These are phyloP conservation scores for Bufo gargarizans DNA, from an alignment of 2,113 vertebrate genomes.

Conservation along the genomic window DNA sequence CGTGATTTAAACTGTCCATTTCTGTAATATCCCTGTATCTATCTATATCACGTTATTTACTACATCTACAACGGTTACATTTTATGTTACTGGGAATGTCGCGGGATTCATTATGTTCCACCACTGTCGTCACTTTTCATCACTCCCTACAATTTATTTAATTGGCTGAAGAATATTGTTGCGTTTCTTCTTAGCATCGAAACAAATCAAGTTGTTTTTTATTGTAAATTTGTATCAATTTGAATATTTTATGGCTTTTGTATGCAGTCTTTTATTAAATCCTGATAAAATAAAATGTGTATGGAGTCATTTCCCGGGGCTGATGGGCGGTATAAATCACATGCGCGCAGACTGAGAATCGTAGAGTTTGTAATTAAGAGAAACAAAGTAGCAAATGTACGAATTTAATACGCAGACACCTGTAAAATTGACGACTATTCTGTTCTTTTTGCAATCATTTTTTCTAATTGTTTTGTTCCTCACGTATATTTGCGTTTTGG, in stretches of 20 bases:
- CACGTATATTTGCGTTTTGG: neutral
- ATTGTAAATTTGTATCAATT: slow-evolving; percentile 16
- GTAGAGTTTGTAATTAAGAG: neutral
- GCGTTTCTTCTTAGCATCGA: neutral
- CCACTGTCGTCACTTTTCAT: neutral
- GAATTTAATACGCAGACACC: neutral
- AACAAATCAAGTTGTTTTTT: neutral
- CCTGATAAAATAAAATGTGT: neutral
- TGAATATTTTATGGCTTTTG: slow-evolving; percentile 24
- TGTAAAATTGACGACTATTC: neutral
- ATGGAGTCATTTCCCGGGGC: neutral
- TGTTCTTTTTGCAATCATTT: neutral
- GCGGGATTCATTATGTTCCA: neutral
- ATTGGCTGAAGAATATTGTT: neutral
- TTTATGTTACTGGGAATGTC: neutral
- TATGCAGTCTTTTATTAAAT: slow-evolving; percentile 3
- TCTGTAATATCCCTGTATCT: neutral
- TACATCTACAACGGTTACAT: neutral
- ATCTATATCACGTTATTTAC: neutral
- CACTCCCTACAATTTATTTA: neutral
- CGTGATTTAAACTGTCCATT: too few relatives aligned
- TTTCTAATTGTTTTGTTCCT: slow-evolving; percentile 17
- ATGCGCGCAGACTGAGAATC: neutral
- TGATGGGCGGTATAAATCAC: neutral
- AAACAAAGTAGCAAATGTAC: neutral